Evolutionary conservation across 2,113 vertebrate species (phyloP), one percentile per base, ranked within the genome.

Genomic region (Xyliphius kryptos): DNA sequence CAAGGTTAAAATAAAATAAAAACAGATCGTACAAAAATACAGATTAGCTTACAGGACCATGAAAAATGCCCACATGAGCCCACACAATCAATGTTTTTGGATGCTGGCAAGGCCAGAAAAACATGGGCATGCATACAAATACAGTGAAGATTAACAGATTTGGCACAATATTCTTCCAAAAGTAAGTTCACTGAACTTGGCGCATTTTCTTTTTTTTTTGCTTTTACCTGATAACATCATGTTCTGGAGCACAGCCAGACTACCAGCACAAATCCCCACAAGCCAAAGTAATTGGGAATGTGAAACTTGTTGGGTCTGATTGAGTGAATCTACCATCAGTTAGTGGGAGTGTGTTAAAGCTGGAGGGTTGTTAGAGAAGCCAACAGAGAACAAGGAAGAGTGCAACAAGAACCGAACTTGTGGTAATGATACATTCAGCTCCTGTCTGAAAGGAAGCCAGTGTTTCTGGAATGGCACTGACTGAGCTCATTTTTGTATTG

Each of bases 401-500:
- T 56, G 3, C 57, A 61, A 68, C 38, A 68, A 22, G 21, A 16
- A 60, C 50, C 36, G 37, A 47, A 16, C 55, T 46, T 59, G 37
- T 44, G 17, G 17, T 47, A 22, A 56, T 57, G 49, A 67, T 43
- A 22, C 37, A 44, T 22, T 63, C 56, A 49, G 52, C 38, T 50
- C 41, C 41, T 64, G 53, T 48, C 53, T 44, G 53, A 49, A 14
- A 61, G 44, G 6, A 59, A 48, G 32, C 41, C 3, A 5, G n/a
- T 20, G 13, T 10, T 21, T 32, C 56, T 22, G 22, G 38, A 46
- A 85, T 86, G 85, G 77, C 78, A 52, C 69, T 78, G 38, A 72
- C 79, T 61, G 80, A 87, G 36, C 41, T 74, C 3, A 49, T 91
- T 1, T 77, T 92, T 5, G 53, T 84, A 36, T 61, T 75, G 2